A percentile compares a stretch with the other conserved stretches of the same genome.
phyloP scores from a whole-genome alignment of 2,797 vertebrate species.

The Darevskia mixta region DNA sequence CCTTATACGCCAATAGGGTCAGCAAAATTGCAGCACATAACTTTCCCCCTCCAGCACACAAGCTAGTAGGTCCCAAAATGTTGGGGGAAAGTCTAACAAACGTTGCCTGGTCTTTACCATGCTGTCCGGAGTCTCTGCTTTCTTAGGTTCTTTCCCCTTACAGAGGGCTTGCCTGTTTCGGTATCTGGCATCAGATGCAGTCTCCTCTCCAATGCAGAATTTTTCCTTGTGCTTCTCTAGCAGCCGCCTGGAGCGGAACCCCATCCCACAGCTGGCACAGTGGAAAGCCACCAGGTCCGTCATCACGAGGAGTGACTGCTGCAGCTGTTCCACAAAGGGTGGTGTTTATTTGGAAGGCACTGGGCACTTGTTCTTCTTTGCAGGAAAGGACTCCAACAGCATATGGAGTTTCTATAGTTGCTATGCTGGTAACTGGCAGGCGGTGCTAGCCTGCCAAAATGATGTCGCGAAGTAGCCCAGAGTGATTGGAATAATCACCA shows the following conservation, averaged over 20 bases:
- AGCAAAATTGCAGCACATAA: background rate
- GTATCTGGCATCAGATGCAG: background rate
- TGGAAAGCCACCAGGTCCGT: conserved; percentile 2
- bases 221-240: conserved; percentile 35
- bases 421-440: conserved; percentile 25
- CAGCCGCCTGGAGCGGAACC: conserved; percentile 21
- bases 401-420: conserved; percentile 23
- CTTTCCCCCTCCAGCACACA: background rate
- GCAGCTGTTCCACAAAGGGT: background rate
- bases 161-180: background rate
- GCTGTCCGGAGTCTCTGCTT: background rate
- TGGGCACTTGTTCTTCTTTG: background rate
- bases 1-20: background rate
- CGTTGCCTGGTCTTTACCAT: background rate
- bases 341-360: background rate
- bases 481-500: conserved; percentile 4
- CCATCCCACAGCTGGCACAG: conserved; percentile 28
- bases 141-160: conserved; percentile 14
- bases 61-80: background rate
- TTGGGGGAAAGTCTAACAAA: background rate
- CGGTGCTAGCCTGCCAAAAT: conserved; percentile 3
- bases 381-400: background rate
- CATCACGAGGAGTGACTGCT: background rate
- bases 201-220: conserved; percentile 38
- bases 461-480: background rate